A percentile compares a stretch with the other conserved stretches of the same genome.
Conservation (phyloP, 37 sponge, comb jelly and placozoan species). For the Diacarnus erythraeanus region DNA sequence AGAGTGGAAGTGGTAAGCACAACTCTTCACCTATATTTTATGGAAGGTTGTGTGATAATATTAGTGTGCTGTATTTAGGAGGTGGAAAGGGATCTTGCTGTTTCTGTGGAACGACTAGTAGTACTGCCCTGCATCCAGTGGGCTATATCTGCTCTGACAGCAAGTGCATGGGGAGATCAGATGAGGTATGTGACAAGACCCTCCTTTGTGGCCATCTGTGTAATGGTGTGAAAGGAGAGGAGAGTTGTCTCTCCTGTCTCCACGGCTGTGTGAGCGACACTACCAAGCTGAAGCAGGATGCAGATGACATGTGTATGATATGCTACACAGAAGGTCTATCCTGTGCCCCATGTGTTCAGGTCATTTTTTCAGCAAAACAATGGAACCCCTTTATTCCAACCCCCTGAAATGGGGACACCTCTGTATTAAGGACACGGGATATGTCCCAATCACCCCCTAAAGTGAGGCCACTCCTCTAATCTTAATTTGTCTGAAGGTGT, state of each 20-base stretch:
- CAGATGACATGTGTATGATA: conserved; percentile 99
- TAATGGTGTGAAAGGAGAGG: conserved; percentile 88
- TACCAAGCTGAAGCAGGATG: conserved; percentile 84
- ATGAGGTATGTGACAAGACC: conserved; percentile 77
- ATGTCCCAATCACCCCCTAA: too few relatives aligned
- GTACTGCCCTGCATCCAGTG: conserved; percentile 75
- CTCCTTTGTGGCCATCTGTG: conserved; percentile 92
- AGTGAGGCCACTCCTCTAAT: too few relatives aligned
- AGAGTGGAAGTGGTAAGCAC: conserved; percentile 70
- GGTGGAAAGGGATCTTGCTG: conserved; percentile 82
- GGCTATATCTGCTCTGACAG: conserved; percentile 81
- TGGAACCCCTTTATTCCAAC: too few relatives aligned
- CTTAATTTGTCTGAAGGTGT: too few relatives aligned
- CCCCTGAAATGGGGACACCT: too few relatives aligned
- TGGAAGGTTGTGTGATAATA: not conserved
- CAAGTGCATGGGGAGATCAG: conserved; percentile 84
- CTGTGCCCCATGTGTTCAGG: conserved; percentile 86
- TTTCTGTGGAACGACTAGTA: conserved; percentile 86
- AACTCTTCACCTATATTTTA: not conserved
- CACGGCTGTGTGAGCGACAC: conserved; percentile 73
- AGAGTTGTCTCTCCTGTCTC: conserved; percentile 87
- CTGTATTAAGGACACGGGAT: too few relatives aligned
- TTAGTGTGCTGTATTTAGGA: conserved; percentile 14
- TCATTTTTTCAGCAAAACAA: too few relatives aligned
- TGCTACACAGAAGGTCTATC: conserved; percentile 93